These are phyloP conservation scores for Drosophila sechellia DNA, from an alignment of 1,140 invertebrate genomes.

Conservation along the genomic window DNA sequence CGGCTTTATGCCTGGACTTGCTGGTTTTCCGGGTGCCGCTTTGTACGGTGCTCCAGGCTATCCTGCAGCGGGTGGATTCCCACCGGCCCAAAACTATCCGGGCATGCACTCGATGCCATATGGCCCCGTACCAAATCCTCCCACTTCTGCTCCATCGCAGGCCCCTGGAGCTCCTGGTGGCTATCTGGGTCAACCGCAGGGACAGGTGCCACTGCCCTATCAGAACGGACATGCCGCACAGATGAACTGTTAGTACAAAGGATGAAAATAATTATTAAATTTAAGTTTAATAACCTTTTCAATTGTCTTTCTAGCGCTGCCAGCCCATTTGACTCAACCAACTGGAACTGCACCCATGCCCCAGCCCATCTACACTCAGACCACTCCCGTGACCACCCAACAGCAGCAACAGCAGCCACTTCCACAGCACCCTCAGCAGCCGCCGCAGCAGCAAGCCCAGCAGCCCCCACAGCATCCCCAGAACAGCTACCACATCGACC, in stretches of 20 bases:
- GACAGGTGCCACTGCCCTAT: conserved; percentile 57
- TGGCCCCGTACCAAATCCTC: conserved; percentile 24
- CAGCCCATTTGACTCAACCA: conserved; percentile 52
- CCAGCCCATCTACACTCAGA: conserved; percentile 61
- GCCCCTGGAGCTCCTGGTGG: conserved; percentile 10
- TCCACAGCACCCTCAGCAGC: conserved; percentile 23
- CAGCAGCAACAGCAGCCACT: conserved; percentile 39
- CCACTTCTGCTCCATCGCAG: conserved; percentile 20
- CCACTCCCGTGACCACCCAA: conserved; percentile 33
- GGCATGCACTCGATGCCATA: conserved; percentile 71
- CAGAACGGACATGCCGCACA: conserved; percentile 68
- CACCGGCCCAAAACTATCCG: conserved; percentile 44
- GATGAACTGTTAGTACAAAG: conserved; percentile 51
- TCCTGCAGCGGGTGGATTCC: conserved; percentile 53
- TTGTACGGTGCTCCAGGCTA: conserved; percentile 66
- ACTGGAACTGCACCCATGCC: conserved; percentile 12
- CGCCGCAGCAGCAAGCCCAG: conserved; percentile 46
- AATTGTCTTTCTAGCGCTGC: conserved; percentile 34
- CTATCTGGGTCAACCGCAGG: conserved; percentile 46
- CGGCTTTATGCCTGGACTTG: conserved; percentile 54
- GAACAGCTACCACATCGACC: conserved; percentile 41
- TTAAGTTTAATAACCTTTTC: no score
- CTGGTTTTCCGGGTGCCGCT: conserved; percentile 64
- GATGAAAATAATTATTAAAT: not conserved
- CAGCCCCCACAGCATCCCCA: conserved; percentile 50